Conservation (phyloP, 2,113 vertebrate genomes). For the Hiodon alosoides region DNA sequence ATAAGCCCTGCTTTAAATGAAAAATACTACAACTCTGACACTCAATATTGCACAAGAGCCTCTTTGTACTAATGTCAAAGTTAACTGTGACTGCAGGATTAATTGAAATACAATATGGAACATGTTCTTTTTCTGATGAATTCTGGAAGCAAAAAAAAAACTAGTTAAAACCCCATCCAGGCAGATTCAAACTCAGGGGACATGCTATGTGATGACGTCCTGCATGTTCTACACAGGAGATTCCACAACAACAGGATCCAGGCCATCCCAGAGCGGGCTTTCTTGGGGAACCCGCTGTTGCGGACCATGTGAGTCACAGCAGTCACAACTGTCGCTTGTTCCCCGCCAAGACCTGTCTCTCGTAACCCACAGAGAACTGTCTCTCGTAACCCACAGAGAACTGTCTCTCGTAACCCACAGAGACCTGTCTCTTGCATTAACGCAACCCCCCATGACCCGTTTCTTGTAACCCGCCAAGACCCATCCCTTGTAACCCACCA, state of each 20-base stretch:
- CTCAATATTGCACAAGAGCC: not conserved
- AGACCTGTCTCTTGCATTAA: too few relatives aligned
- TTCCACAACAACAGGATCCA: slow-evolving; percentile 91
- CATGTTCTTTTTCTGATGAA: too few relatives aligned
- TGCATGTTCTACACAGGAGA: slow-evolving; percentile 58
- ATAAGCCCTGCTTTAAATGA: too few relatives aligned
- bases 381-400: too few relatives aligned
- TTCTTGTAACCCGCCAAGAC: too few relatives aligned
- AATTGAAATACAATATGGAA: too few relatives aligned
- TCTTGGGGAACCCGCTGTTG: slow-evolving; percentile 82
- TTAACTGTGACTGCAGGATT: too few relatives aligned
- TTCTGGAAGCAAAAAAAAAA: not conserved
- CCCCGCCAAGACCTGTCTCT: not conserved
- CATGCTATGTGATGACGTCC: too few relatives aligned
- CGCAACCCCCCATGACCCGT: too few relatives aligned
- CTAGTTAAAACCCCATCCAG: slow-evolving; percentile 15
- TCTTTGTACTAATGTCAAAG: too few relatives aligned
- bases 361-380: not conserved
- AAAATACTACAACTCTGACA: not conserved
- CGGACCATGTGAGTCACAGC: slow-evolving; percentile 78
- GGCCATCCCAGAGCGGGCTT: slow-evolving; percentile 83
- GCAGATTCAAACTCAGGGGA: not conserved
- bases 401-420: too few relatives aligned
- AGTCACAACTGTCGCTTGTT: not conserved
- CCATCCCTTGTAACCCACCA: too few relatives aligned